Evolutionary conservation across 2,888 invertebrate genomes (phyloP).

Genomic region (Melipona beecheii): DNA sequence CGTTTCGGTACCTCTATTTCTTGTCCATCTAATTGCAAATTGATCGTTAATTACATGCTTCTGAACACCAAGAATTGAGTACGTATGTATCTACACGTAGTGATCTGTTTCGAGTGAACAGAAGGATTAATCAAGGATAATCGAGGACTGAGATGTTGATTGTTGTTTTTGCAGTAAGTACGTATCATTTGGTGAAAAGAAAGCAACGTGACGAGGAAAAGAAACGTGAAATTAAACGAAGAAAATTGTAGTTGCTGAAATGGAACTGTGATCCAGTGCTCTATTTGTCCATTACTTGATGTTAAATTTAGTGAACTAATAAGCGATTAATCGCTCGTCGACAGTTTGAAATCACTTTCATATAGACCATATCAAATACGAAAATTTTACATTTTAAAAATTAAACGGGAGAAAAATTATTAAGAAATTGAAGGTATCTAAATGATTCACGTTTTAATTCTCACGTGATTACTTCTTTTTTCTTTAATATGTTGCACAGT

Average conservation of each 20-base stretch:
- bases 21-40: slow-evolving; percentile 47
- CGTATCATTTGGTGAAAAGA: neutral
- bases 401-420: neutral
- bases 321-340: too few relatives aligned
- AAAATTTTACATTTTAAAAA: neutral
- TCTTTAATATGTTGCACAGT: neutral
- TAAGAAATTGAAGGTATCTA: neutral
- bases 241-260: neutral
- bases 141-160: slow-evolving; percentile 16
- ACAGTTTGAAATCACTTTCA: too few relatives aligned
- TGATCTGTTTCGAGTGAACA: neutral
- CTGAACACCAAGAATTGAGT: neutral
- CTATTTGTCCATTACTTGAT: neutral
- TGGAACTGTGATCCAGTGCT: neutral
- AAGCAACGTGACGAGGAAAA: neutral
- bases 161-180: neutral
- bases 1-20: slow-evolving; percentile 23
- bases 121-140: slow-evolving; percentile 13
- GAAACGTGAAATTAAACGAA: neutral
- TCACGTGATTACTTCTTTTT: neutral
- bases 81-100: neutral
- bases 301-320: neutral
- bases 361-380: neutral
- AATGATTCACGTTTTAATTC: neutral
- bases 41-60: slow-evolving; percentile 52